Evolutionary conservation across 2,797 vertebrate genomes (phyloP), one percentile per base, ranked within the genome.

Genomic region (Xyrichtys novacula): DNA sequence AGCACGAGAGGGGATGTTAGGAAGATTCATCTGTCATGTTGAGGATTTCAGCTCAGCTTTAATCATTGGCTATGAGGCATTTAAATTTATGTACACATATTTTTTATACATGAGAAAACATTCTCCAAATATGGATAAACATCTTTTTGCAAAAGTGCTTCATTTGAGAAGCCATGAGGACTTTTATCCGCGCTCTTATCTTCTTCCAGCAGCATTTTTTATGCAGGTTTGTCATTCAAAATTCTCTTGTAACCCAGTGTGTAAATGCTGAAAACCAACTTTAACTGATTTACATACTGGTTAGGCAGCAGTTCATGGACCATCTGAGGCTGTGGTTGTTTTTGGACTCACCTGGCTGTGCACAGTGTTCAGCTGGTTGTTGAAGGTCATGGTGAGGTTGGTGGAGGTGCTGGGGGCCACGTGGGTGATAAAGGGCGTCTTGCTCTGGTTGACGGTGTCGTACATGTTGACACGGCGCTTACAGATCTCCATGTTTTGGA

Each of bases 401-500:
- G 96, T 98, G 23, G 98, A 99, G 44, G 98, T 98, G 93, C 94
- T 99, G 74, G 98, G 97, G 90, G 98, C 98, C 88, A 99, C 96
- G 0, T 99, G 98, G 39, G 97, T 96, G 93, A 99, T 98, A 91
- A 99, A 99, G 46, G 98, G 98, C 0, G 98, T 99, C 93, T 99
- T 99, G 96, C 98, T 99, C 95, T 98, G 98, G 92, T 97, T 99
- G 92, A 99, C 97, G 0, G 97, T 95, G 91, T 99, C 98, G 22
- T 99, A 99, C 96, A 98, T 96, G 85, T 98, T 98, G 86, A 98
- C 95, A 44, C 98, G 95, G 0, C 97, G 95, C 91, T 99, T 99
- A 79, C 98, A 99, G 80, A 98, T 98, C 93, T 99, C 98, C 98
- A 99, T 99, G 93, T 99, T 99, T 92, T 99, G 98, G 95, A 99